These are phyloP conservation scores for Chlorodrepanis virens DNA, from an alignment of 2,113 vertebrate genomes.

Conservation along the genomic window DNA sequence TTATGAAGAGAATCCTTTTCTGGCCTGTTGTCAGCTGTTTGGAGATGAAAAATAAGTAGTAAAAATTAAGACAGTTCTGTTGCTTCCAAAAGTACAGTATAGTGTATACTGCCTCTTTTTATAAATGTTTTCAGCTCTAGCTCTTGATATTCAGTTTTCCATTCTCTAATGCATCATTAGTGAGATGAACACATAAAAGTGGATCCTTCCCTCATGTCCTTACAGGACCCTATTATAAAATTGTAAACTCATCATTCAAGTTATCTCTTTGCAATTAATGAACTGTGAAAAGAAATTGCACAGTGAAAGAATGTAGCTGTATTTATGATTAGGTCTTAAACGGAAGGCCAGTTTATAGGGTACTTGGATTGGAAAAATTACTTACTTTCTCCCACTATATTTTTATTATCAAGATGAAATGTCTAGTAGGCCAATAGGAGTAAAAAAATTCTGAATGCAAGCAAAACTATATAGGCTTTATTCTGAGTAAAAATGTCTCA, in stretches of 20 bases:
- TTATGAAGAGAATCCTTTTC: neutral
- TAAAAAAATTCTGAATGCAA: neutral
- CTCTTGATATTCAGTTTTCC: neutral
- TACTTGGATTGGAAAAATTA: neutral
- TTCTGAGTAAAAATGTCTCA: neutral
- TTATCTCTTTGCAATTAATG: neutral
- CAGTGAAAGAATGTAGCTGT: neutral
- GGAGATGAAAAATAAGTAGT: neutral
- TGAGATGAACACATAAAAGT: neutral
- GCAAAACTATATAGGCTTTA: neutral
- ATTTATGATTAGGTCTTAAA: neutral
- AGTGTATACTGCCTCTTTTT: neutral
- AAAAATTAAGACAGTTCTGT: neutral
- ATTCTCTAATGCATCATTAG: neutral
- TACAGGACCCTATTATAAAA: neutral
- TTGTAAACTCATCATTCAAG: neutral
- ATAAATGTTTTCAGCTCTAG: neutral
- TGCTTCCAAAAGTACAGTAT: neutral
- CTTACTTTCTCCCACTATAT: neutral
- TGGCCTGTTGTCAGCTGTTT: neutral
- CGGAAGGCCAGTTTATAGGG: neutral
- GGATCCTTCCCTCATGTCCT: neutral
- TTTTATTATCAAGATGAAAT: neutral
- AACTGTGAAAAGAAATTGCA: neutral
- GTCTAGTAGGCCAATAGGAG: neutral